Base-by-base conservation (phyloP, 2,888 invertebrate species). In the Fragum whitleyi region DNA sequence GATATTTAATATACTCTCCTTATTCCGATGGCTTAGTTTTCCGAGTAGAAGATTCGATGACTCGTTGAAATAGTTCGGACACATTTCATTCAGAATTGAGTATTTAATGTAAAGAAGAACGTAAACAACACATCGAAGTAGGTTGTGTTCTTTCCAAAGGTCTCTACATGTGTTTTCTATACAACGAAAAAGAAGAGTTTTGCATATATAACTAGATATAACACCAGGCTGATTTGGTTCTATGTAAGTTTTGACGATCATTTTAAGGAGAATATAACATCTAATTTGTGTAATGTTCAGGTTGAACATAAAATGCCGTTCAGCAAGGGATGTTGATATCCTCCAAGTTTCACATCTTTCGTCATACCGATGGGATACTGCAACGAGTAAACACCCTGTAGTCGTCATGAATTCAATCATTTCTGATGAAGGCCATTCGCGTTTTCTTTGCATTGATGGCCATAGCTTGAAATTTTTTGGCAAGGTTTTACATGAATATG, bases 171-270 rank as follows among this genome's bases (percentile, higher is more conserved):
- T 39, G n/a, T 21, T 65, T 28, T 61, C 70, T 32, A 53, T 76
- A 55, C 70, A 70, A 16, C 61, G 39, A 39, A 76, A 71, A 16
- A 53, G 36, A 51, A 57, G n/a, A 0, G 65, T 76, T 68, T 75
- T 75, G 55, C 75, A 75, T 32, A 59, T 39, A 39, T 68, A 75
- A 47, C 75, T 75, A 16, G 76, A 76, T 53, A 76, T 62, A 21
- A 11, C 26, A n/a, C 71, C 65, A 21, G 32, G 29, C 32, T 61
- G 39, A 23, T 36, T 9, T 9, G 62, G 62, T 1, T n/a, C 29
- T 21, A 36, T 53, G 23, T 11, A 53, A 36, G 51, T n/a, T 36
- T 76, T 76, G 7, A 76, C 29, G 11, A 76, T 61, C 70, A 76
- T 70, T 51, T 76, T 76, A 36, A 76, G 32, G 19, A 76, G 32